Base-by-base conservation (phyloP, 2,113 vertebrate species). In the Gadus chalcogrammus region DNA sequence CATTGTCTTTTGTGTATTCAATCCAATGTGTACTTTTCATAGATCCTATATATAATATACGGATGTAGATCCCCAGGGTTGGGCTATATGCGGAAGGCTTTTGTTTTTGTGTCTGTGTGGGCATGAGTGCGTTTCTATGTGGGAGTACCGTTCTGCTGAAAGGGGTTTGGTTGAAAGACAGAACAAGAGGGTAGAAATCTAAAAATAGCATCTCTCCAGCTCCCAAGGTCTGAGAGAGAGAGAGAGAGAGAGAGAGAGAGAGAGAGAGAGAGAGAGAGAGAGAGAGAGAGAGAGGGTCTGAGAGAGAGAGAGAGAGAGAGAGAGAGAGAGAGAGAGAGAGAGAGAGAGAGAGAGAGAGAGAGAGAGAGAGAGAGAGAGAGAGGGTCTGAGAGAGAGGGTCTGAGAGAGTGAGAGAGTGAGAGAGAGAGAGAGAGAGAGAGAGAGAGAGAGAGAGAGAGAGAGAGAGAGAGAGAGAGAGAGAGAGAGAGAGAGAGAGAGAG, bases 131-230 rank as follows among this genome's bases (percentile, higher is more conserved):
- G 22, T 24, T n/a, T 75, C 17, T 80, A 70, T 64, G 82, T 85
- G 82, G 75, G 84, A 82, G 75, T 76, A 70, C 80, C 77, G 83
- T 82, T 84, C 69, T 77, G 78, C 71, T 28, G 61, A 67, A 75
- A 75, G 70, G 84, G 42, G 42, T 48, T 48, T 9, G 42, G 70
- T 80, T 75, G 76, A 72, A 76, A 78, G 71, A 74, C 65, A 77
- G 81, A 82, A 76, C 74, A 74, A 68, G 77, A 68, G 61, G 68
- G 64, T 75, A 73, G 59, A 65, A 52, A 20, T 77, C 85, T 86
- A 88, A 78, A 87, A 87, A 88, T 87, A 89, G 88, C 79, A 76
- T 18, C 61, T 85, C 77, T 78, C 70, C 68, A 74, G 76, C 69
- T 80, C 73, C 61, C 61, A 72, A 70, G 75, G 69, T 80, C 61